These are phyloP conservation scores for Calonectris borealis DNA, from an alignment of 2,113 vertebrate genomes.

Conservation along the genomic window DNA sequence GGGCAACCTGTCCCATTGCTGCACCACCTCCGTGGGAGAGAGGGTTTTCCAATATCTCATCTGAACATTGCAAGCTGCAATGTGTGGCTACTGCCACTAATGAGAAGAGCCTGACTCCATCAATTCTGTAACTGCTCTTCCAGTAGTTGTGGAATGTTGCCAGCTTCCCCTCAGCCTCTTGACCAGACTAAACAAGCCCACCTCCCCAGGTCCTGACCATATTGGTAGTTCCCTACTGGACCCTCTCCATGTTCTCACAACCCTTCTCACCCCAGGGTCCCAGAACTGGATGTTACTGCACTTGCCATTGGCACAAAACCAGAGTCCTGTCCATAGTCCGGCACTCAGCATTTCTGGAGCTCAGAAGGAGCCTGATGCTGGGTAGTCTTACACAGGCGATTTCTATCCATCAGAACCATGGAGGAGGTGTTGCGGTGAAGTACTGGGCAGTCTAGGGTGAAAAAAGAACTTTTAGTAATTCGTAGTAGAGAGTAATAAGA, in stretches of 20 bases:
- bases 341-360: not conserved
- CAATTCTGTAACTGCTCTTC: not conserved
- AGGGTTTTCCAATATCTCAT: not conserved
- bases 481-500: accelerated
- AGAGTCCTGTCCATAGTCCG: not conserved
- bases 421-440: not conserved
- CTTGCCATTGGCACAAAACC: not conserved
- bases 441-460: not conserved
- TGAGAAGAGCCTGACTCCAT: not conserved
- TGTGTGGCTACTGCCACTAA: not conserved
- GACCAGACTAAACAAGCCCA: not conserved
- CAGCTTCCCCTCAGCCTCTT: not conserved
- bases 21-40: accelerated
- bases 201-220: not conserved
- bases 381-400: not conserved
- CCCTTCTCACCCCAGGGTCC: not conserved
- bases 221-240: not conserved
- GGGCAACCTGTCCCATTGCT: not conserved
- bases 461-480: not conserved
- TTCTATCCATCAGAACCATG: not conserved
- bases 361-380: not conserved
- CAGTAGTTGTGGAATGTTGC: not conserved
- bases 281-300: accelerated
- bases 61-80: not conserved
- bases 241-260: not conserved